Conservation (phyloP, 2,113 vertebrate genomes). For the Rostratula benghalensis region DNA sequence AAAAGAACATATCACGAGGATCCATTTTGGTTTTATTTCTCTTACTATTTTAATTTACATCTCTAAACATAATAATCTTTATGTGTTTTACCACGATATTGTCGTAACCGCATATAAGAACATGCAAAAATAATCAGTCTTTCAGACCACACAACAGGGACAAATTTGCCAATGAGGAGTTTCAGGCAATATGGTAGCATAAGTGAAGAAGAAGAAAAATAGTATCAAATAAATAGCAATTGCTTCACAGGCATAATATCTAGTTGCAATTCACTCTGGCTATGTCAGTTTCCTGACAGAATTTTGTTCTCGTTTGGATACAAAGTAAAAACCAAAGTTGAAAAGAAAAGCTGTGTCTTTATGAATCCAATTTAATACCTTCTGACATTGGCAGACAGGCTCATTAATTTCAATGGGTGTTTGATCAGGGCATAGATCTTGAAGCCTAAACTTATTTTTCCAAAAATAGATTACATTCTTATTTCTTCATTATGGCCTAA, state of each 20-base stretch:
- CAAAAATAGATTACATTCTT: slow-evolving; percentile 32
- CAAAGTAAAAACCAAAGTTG: not conserved
- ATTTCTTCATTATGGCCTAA: slow-evolving; percentile 40
- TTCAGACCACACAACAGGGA: not conserved
- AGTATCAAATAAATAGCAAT: not conserved
- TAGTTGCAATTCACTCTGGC: not conserved
- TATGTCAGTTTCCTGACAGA: not conserved
- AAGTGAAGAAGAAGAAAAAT: not conserved
- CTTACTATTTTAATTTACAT: not conserved
- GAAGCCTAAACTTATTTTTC: slow-evolving; percentile 23
- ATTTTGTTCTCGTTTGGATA: not conserved
- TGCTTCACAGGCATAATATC: not conserved
- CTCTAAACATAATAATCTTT: not conserved
- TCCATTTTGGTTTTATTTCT: not conserved
- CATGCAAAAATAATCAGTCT: not conserved
- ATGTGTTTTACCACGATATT: not conserved
- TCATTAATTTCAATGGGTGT: not conserved
- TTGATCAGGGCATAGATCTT: slow-evolving; percentile 6
- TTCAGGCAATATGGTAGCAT: not conserved
- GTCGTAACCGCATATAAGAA: not conserved
- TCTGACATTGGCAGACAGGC: not conserved
- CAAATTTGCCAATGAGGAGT: not conserved
- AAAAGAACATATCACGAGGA: not conserved
- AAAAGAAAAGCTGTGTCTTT: not conserved
- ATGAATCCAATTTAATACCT: not conserved